Evolutionary conservation across 1,140 invertebrate genomes (phyloP).

Genomic region (Cephus cinctus): DNA sequence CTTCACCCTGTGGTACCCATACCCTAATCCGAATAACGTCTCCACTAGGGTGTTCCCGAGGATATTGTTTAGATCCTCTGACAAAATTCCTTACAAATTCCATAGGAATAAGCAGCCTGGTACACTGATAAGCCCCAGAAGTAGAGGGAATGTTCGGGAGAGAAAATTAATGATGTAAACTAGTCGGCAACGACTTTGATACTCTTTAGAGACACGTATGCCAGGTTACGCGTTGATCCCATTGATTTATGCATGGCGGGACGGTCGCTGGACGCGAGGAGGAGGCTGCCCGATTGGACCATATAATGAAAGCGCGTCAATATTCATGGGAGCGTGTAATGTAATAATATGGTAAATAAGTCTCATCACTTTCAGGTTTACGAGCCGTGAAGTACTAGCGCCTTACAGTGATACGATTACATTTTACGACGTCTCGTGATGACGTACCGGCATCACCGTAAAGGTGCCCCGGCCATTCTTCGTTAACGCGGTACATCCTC

Average conservation of each 20-base stretch:
- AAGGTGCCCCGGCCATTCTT: background rate
- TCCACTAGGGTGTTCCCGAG: slow-evolving; percentile 18
- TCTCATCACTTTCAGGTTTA: slow-evolving; percentile 41
- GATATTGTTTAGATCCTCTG: slow-evolving; percentile 48
- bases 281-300: slow-evolving; percentile 10
- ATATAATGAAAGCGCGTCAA: slow-evolving; percentile 32
- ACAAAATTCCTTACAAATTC: slow-evolving; percentile 49
- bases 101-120: no score
- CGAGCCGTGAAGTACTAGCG: slow-evolving; percentile 35
- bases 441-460: background rate
- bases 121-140: no score
- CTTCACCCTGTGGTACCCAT: slow-evolving; percentile 23
- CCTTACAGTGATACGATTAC: slow-evolving; percentile 38
- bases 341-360: slow-evolving; percentile 46
- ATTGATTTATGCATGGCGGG: no score
- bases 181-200: no score
- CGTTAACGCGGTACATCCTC: no score
- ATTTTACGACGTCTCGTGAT: slow-evolving; percentile 22
- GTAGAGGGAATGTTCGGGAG: no score
- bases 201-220: no score
- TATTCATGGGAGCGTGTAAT: slow-evolving; percentile 34
- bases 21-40: slow-evolving; percentile 40
- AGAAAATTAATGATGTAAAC: no score
- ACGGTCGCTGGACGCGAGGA: slow-evolving; percentile 13
- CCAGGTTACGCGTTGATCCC: no score